Conservation (phyloP, 2,888 invertebrate genomes). For the Orchesellides sinensis region DNA sequence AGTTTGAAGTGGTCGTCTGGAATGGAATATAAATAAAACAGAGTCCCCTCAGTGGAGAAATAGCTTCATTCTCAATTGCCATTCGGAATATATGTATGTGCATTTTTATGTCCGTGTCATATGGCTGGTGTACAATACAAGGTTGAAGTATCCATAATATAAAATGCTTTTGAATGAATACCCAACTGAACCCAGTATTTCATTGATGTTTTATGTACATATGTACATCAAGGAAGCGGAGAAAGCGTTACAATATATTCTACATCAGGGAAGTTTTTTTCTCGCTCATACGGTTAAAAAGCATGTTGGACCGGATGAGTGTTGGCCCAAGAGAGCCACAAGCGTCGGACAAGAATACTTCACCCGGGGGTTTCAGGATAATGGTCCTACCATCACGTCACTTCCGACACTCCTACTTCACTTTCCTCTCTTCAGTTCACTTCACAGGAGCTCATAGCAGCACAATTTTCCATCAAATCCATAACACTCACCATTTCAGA, state of each 20-base stretch:
- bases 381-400: conserved; percentile 70
- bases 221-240: conserved; percentile 22
- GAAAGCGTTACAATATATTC: conserved; percentile 7
- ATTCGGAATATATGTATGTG: conserved; percentile 15
- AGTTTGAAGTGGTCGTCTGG: conserved; percentile 58
- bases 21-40: conserved; percentile 63
- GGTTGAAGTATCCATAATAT: conserved; percentile 59
- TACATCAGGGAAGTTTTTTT: conserved; percentile 35
- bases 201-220: conserved; percentile 19
- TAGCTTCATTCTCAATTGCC: conserved; percentile 62
- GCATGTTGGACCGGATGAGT: conserved; percentile 65
- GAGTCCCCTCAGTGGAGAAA: conserved; percentile 50
- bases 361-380: conserved; percentile 66
- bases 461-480: conserved; percentile 57
- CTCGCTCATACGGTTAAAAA: conserved; percentile 46
- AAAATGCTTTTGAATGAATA: conserved; percentile 58
- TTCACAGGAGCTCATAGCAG: conserved; percentile 47
- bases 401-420: conserved; percentile 71
- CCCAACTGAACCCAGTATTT: conserved; percentile 38
- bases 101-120: not conserved
- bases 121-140: not conserved
- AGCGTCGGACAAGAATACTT: conserved; percentile 71
- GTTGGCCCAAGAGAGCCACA: conserved; percentile 70
- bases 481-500: conserved; percentile 41
- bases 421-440: conserved; percentile 59